Base-by-base conservation (phyloP, 2,888 invertebrate species). In the Conchocele bisecta region DNA sequence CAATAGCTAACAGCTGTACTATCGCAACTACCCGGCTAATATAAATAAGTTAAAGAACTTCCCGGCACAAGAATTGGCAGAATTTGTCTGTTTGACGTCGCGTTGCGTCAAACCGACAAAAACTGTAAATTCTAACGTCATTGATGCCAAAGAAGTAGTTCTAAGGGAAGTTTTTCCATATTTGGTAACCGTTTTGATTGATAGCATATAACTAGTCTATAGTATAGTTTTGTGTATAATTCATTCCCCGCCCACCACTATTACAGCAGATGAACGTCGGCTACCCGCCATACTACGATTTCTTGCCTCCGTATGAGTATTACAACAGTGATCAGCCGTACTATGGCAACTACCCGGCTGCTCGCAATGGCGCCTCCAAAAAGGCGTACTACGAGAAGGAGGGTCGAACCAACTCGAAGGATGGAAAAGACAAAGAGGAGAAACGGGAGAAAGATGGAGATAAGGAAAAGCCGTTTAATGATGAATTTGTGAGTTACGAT, bases 251-350 rank as follows among this genome's bases (percentile, higher is more conserved):
- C n/a, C n/a, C n/a, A n/a, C n/a, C n/a, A n/a, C n/a, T 33, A 28
- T 71, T 65, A 3, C 60, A 74, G 54, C 71, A 81, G 74, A 72
- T 84, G 81, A 85, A 79, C 79, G 81, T 83, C 46, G 82, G 78
- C 41, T 82, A 81, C 59, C 82, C 83, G 13, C 76, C 77, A 26
- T 85, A 85, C 67, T 86, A 85, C 60, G 85, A 86, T 66, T 76
- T 76, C 33, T 71, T 83, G 42, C 85, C 85, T 68, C 73, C 77
- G 22, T 86, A 84, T 65, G 87, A 86, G 35, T 84, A 82, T 66
- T 84, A 85, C 53, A 73, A 72, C 51, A 83, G 81, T 17, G 83
- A 83, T 46, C 73, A 74, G 11, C 82, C 82, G 63, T 83, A 83
- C 65, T 68, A 75, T 42, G 63, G 64, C 26, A 76, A 68, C 60